A percentile compares a stretch with the other conserved stretches of the same genome.
phyloP scores from a whole-genome alignment of 2,888 invertebrate genomes.

The Temnothorax ravouxi region DNA sequence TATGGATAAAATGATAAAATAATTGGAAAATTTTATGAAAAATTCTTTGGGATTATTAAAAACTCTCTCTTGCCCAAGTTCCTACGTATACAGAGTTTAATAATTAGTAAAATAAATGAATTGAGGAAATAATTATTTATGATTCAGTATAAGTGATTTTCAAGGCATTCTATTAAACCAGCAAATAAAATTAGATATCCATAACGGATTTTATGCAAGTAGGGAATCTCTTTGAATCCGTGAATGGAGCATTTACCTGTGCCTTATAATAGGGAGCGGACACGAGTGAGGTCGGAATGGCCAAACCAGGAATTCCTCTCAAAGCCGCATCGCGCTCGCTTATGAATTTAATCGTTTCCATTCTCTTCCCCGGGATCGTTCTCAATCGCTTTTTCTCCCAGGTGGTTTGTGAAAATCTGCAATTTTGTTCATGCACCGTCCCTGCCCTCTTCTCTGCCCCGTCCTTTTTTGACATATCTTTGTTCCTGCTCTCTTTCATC shows the following conservation, averaged over 20 bases:
- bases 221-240: background rate
- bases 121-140: background rate
- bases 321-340: conserved; percentile 54
- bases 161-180: background rate
- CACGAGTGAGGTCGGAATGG: conserved; percentile 7
- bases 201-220: background rate
- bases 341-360: conserved; percentile 74
- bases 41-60: background rate
- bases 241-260: conserved; percentile 15
- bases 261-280: background rate
- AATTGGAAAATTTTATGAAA: background rate
- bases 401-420: conserved; percentile 63
- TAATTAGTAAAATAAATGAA: background rate
- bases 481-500: background rate
- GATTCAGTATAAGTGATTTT: background rate
- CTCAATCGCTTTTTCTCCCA: conserved; percentile 69
- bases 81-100: background rate
- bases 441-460: background rate
- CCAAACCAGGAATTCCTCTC: conserved; percentile 37
- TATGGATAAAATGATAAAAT: background rate
- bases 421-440: conserved; percentile 71
- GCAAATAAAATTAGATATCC: conserved; percentile 3
- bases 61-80: background rate
- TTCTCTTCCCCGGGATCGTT: conserved; percentile 55
- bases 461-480: background rate